phyloP scores from a whole-genome alignment of 2,797 vertebrate species.

The Cyprinodon diabolis region DNA sequence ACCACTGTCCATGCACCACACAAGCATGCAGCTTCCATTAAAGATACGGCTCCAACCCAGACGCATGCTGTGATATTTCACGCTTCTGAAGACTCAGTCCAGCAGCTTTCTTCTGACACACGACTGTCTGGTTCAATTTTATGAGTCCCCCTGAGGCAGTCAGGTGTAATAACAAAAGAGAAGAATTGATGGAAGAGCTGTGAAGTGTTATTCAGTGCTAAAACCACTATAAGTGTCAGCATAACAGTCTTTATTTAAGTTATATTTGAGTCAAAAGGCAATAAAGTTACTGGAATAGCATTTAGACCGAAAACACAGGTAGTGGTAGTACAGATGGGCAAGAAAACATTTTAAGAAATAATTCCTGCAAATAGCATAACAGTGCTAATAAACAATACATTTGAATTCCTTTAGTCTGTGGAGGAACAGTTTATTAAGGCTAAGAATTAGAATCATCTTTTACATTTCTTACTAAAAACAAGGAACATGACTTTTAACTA shows the following conservation, averaged over 20 bases:
- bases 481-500: too few species aligned
- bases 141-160: constrained; percentile 25
- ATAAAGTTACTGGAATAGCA: not conserved
- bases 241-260: not conserved
- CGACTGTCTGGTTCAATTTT: constrained; percentile 15
- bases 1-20: constrained; percentile 20
- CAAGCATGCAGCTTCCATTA: constrained; percentile 15
- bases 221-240: not conserved
- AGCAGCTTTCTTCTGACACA: constrained; percentile 11
- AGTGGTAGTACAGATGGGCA: not conserved
- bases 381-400: too few species aligned
- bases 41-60: constrained; percentile 8
- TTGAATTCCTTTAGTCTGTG: too few species aligned
- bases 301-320: not conserved
- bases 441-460: too few species aligned
- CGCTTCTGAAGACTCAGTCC: constrained; percentile 11
- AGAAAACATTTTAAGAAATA: not conserved
- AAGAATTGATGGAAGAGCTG: not conserved
- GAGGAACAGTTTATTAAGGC: too few species aligned
- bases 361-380: not conserved
- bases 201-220: constrained; percentile 4
- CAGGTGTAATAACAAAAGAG: constrained; percentile 1
- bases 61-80: constrained; percentile 45
- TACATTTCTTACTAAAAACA: too few species aligned
- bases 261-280: not conserved